phyloP scores from a whole-genome alignment of 2,888 invertebrate genomes.

The Luperina nickerlii region DNA sequence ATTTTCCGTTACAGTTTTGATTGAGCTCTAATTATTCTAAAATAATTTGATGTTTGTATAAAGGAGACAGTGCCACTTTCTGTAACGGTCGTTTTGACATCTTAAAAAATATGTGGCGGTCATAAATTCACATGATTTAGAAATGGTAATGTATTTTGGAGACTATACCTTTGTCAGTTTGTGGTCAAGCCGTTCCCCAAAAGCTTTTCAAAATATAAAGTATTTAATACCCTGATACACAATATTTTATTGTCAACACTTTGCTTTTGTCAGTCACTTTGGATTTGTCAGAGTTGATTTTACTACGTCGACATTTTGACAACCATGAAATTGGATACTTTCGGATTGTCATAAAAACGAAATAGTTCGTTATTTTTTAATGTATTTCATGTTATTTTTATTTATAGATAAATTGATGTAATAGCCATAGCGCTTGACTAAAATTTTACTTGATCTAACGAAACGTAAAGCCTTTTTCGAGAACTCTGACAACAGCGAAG shows the following conservation, averaged over 20 bases:
- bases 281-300: slow-evolving; percentile 38
- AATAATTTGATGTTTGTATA: background rate
- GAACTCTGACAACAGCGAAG: slow-evolving; percentile 41
- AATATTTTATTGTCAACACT: slow-evolving; percentile 44
- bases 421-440: background rate
- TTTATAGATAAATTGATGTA: background rate
- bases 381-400: background rate
- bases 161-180: slow-evolving; percentile 11
- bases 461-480: background rate
- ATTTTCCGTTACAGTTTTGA: background rate
- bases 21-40: background rate
- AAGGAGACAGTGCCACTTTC: background rate
- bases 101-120: background rate
- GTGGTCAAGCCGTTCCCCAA: slow-evolving; percentile 38
- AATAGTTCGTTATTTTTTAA: background rate
- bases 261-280: slow-evolving; percentile 45
- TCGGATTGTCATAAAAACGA: background rate
- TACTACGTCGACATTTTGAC: background rate
- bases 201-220: slow-evolving; percentile 38
- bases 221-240: slow-evolving; percentile 60
- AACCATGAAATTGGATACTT: background rate
- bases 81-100: background rate
- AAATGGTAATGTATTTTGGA: background rate
- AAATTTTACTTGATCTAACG: background rate
- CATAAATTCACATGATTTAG: background rate